Conservation (phyloP, 2,888 invertebrate genomes). For the Lithophane socia region DNA sequence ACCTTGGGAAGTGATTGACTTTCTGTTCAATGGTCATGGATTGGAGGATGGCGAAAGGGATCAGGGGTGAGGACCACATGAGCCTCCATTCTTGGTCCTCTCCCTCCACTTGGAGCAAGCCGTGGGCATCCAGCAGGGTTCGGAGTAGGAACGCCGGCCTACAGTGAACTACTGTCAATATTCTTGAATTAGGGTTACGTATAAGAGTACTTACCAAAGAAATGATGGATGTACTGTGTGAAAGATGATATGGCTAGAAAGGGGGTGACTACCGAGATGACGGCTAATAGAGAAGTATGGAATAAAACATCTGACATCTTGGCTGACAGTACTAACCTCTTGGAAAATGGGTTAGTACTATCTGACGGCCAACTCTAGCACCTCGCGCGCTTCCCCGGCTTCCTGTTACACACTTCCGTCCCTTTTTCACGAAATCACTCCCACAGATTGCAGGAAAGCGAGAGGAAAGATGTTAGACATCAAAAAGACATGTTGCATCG, state of each 20-base stretch:
- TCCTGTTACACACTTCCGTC: too few species aligned
- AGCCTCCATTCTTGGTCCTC: conserved; percentile 64
- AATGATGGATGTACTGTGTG: not conserved
- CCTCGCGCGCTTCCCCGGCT: too few species aligned
- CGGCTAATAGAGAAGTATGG: not conserved
- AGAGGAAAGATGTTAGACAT: too few species aligned
- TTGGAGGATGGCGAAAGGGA: conserved; percentile 62
- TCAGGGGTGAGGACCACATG: conserved; percentile 66
- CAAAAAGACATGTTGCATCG: not conserved
- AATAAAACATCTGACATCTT: not conserved
- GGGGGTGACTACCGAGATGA: not conserved
- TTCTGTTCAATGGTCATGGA: conserved; percentile 61
- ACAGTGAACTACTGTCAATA: conserved; percentile 62
- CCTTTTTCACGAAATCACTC: too few species aligned
- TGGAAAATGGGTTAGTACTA: too few species aligned
- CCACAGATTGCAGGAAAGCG: too few species aligned
- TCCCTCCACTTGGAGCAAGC: conserved; percentile 59
- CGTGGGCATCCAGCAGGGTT: conserved; percentile 69
- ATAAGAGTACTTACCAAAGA: not conserved
- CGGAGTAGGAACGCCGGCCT: conserved; percentile 38
- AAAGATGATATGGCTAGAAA: not conserved
- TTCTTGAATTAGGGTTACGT: conserved; percentile 41
- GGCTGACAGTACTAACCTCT: too few species aligned
- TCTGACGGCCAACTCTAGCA: too few species aligned
- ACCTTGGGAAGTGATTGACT: conserved; percentile 74